Base-by-base conservation (phyloP, 2,888 invertebrate genomes). In the Trypoxylon attenuatum region DNA sequence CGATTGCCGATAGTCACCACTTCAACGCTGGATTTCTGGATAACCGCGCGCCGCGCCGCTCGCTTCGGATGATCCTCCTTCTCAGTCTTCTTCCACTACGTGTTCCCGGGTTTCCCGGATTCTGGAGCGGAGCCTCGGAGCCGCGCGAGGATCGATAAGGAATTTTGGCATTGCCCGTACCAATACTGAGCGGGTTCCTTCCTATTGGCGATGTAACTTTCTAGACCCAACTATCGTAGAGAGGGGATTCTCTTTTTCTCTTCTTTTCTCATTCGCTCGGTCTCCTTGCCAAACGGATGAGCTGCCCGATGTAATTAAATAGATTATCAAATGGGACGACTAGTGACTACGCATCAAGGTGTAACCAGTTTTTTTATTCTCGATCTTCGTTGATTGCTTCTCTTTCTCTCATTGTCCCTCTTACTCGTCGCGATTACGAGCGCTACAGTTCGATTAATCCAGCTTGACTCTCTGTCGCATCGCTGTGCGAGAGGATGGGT, bases 321-420 rank as follows among this genome's bases (percentile, higher is more conserved):
- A 33, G n/a, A 33, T 13, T 10, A 3, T 33, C 13, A 13, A 33
- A 33, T 13, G n/a, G n/a, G n/a, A n/a, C n/a, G n/a, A n/a, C n/a
- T n/a, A n/a, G n/a, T n/a, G n/a, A n/a, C n/a, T n/a, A n/a, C n/a
- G n/a, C n/a, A 33, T 33, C 13, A 33, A 33, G 10, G n/a, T 33
- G 33, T 33, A 33, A 33, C 33, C n/a, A 33, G 33, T 33, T 33
- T 29, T 33, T 33, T n/a, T n/a, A n/a, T n/a, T 13, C 33, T n/a
- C 33, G 33, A 33, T 13, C 13, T 33, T 25, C n/a, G n/a, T n/a
- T n/a, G n/a, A n/a, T n/a, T n/a, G n/a, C n/a, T n/a, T n/a, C n/a
- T n/a, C n/a, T n/a, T n/a, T n/a, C n/a, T n/a, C 57, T 49, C 66
- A 57, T 66, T 67, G 45, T 66, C 45, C 55, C 45, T 18, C 56